These are phyloP conservation scores for Synanthedon tipuliformis DNA, from an alignment of 2,888 invertebrate species.

Conservation along the genomic window DNA sequence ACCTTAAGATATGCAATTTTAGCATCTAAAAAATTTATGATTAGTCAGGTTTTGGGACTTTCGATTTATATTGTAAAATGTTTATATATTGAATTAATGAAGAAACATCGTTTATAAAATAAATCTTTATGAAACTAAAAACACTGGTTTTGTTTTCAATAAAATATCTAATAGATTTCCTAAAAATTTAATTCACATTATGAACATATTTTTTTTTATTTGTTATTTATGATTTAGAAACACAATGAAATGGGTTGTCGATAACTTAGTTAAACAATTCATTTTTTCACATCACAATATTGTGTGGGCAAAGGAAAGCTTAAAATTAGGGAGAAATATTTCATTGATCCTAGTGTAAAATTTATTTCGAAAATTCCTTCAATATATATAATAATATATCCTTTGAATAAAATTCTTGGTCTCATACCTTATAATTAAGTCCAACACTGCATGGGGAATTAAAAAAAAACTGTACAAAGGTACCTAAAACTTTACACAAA, in stretches of 20 bases:
- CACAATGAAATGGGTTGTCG: not conserved
- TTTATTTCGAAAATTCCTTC: slow-evolving; percentile 66
- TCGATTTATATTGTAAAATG: not conserved
- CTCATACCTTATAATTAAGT: slow-evolving; percentile 56
- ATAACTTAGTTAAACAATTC: not conserved
- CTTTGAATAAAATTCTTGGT: slow-evolving; percentile 65
- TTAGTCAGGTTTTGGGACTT: not conserved
- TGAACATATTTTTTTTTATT: not conserved
- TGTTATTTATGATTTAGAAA: not conserved
- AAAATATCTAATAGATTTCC: slow-evolving; percentile 16
- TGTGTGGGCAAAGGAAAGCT: slow-evolving; percentile 4
- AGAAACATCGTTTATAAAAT: slow-evolving; percentile 8
- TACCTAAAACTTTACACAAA: slow-evolving; percentile 45
- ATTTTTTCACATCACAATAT: not conserved
- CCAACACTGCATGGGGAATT: slow-evolving; percentile 38
- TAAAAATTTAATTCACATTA: slow-evolving; percentile 19
- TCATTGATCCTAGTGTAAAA: slow-evolving; percentile 70
- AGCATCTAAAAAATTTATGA: not conserved
- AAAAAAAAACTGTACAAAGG: slow-evolving; percentile 52
- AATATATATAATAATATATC: slow-evolving; percentile 58
- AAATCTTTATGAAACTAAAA: slow-evolving; percentile 10
- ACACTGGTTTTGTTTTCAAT: slow-evolving; percentile 5
- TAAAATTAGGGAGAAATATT: slow-evolving; percentile 50
- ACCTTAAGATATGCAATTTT: not conserved
- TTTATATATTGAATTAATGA: not conserved